Evolutionary conservation across 1,140 invertebrate genomes (phyloP), one percentile per base, ranked within the genome.

Genomic region (Nixonia krombeini): DNA sequence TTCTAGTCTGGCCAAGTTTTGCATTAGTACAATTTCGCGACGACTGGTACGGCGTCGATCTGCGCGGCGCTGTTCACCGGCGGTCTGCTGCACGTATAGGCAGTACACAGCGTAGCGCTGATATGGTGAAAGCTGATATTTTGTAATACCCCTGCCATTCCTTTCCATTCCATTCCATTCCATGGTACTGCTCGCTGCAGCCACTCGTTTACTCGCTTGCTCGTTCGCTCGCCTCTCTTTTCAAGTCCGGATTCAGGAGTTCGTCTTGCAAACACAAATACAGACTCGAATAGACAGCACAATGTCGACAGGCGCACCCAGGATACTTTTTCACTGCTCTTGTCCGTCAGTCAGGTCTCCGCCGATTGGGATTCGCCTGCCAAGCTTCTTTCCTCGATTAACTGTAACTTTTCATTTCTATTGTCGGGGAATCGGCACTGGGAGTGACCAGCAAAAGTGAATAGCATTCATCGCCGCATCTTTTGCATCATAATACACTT

Each of bases 81-180:
- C 26, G 35, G 28, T 31, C 40, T 35, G 25, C 46, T 51, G 58
- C 47, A 59, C 35, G 40, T 45, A 65, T 64, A 62, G 52, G 47
- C 12, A n/a, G n/a, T n/a, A n/a, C n/a, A 51, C 64, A 57, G 51
- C 62, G 57, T 70, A 74, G 73, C 61, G 72, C 68, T 80, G 81
- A 84, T 85, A 83, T 68, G 78, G 83, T 85, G 83, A 85, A 85
- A 85, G 83, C 82, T 84, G 83, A 84, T 85, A 84, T 85, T 85
- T 85, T 85, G 83, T 85, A 85, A 85, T 79, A 83, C 81, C 80
- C 74, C 75, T 78, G 79, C 78, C 79, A 80, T 81, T 78, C 81
- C 76, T 62, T 74, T 80, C 74, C 68, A 66, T 79, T 75, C 75
- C 76, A 72, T 82, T 75, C 78, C 78, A 76, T 76, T 76, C 72